phyloP scores from a whole-genome alignment of 1,140 invertebrate genomes.

The Pseudachorutes palmiensis region DNA sequence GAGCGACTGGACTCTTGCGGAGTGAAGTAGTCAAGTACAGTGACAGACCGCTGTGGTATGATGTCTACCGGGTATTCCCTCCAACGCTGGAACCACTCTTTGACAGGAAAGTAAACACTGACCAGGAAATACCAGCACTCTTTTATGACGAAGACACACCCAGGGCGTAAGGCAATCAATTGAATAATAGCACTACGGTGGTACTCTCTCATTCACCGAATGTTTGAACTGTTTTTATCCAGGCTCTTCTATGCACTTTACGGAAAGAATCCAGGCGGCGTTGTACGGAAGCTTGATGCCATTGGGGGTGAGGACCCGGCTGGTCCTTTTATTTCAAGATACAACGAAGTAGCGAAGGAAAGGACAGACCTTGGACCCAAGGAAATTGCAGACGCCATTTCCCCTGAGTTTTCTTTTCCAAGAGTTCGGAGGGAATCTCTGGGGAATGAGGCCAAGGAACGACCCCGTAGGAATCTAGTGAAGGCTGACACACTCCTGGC shows the following conservation, averaged over 20 bases:
- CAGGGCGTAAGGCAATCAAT: slow-evolving; percentile 59
- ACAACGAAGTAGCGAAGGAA: background rate
- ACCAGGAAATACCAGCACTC: slow-evolving; percentile 53
- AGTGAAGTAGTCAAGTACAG: slow-evolving; percentile 63
- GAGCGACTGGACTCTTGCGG: slow-evolving; percentile 63
- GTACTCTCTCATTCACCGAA: background rate
- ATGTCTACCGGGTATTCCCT: slow-evolving; percentile 76
- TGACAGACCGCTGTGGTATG: slow-evolving; percentile 81
- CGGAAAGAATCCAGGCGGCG: background rate
- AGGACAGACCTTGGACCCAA: no score
- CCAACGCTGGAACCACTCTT: slow-evolving; percentile 65
- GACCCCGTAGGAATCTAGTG: no score
- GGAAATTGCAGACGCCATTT: no score
- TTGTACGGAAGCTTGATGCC: background rate
- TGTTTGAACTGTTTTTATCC: background rate
- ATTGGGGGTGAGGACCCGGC: background rate
- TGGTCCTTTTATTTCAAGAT: background rate
- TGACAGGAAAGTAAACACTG: slow-evolving; percentile 50
- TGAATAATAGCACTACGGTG: background rate
- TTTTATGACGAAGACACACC: slow-evolving; percentile 78
- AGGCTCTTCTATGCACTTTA: background rate
- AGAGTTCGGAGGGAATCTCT: no score
- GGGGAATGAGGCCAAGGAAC: no score
- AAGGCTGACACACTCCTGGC: no score
- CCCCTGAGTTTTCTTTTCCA: no score